Conservation (phyloP, 2,113 vertebrate genomes). For the Triplophysa tibetana region DNA sequence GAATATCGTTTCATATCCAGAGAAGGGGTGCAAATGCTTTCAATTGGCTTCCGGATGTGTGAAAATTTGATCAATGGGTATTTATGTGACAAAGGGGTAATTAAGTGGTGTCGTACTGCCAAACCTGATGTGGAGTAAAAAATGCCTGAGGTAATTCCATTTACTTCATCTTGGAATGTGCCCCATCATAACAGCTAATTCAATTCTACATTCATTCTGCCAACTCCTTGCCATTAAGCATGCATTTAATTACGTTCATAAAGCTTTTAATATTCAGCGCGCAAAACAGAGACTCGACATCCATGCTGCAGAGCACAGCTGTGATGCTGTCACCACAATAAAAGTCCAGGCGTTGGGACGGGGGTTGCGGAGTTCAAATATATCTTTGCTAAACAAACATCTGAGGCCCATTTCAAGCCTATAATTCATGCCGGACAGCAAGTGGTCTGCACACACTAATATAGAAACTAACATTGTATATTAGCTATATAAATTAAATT, state of each 20-base stretch:
- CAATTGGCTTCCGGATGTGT: conserved; percentile 48
- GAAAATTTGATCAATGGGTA: conserved; percentile 75
- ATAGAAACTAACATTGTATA: too few species aligned
- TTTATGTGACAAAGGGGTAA: conserved; percentile 89
- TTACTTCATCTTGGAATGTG: conserved; percentile 95
- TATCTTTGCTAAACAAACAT: conserved; percentile 89
- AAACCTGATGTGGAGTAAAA: conserved; percentile 74
- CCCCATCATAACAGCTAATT: conserved; percentile 95
- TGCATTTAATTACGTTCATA: conserved; percentile 97
- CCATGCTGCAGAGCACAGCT: conserved; percentile 84
- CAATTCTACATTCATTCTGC: conserved; percentile 92
- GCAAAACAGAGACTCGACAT: conserved; percentile 81
- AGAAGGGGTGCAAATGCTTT: not conserved
- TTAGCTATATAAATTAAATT: conserved; percentile 18
- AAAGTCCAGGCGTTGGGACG: conserved; percentile 68
- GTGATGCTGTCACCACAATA: conserved; percentile 80
- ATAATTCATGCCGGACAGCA: conserved; percentile 68
- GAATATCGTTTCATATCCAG: conserved; percentile 46
- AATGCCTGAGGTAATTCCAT: conserved; percentile 91
- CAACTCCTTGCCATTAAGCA: conserved; percentile 93
- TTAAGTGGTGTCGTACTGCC: conserved; percentile 90
- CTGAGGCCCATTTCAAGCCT: conserved; percentile 79
- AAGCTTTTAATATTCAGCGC: conserved; percentile 98
- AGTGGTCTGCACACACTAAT: not conserved
- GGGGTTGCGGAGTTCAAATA: conserved; percentile 76